phyloP scores from a whole-genome alignment of 2,113 vertebrate species.

The Phaethon lepturus region DNA sequence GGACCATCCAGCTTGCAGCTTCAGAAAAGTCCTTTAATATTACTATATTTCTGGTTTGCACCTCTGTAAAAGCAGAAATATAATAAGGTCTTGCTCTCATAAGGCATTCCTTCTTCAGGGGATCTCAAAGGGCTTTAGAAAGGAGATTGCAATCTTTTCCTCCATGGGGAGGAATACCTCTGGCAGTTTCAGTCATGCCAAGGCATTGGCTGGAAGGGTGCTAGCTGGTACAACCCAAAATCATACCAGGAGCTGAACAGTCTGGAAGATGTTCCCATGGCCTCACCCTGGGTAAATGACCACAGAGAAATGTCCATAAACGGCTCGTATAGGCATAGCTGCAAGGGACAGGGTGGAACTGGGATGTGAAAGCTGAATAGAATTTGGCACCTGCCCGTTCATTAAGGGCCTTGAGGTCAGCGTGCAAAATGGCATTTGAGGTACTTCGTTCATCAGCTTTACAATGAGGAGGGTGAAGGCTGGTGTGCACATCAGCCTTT shows the following conservation, averaged over 20 bases:
- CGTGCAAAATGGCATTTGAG: background rate
- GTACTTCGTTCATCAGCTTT: background rate
- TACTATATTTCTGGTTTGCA: background rate
- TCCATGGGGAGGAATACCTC: background rate
- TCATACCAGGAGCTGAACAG: background rate
- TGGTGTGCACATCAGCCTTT: background rate
- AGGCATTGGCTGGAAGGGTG: background rate
- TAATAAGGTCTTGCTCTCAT: background rate
- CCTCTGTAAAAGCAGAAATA: background rate
- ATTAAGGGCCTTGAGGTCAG: background rate
- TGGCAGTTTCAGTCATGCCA: background rate
- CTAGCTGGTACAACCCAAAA: background rate
- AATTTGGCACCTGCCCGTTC: background rate
- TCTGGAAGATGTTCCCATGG: background rate
- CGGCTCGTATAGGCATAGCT: rapidly evolving
- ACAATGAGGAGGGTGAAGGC: background rate
- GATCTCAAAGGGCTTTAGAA: background rate
- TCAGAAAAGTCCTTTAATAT: background rate
- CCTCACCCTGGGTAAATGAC: background rate
- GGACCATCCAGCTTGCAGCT: background rate
- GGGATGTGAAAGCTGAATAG: background rate
- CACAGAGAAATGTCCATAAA: background rate
- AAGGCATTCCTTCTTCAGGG: background rate
- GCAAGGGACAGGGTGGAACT: background rate
- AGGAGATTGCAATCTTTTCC: background rate